Conservation (phyloP, 2,113 vertebrate species). For the Callocephalon fimbriatum region DNA sequence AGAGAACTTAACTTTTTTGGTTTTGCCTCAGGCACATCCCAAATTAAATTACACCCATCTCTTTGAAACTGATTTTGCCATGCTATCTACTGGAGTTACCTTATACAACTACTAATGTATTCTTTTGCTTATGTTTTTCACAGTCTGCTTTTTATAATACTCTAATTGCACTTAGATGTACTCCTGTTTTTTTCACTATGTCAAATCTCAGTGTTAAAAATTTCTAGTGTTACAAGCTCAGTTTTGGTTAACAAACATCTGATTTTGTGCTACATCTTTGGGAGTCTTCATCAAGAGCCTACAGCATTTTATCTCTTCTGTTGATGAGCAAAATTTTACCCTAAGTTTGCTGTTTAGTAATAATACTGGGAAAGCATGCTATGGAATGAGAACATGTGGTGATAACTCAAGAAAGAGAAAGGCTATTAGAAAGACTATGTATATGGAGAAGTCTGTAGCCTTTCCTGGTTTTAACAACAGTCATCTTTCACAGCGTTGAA, state of each 20-base stretch:
- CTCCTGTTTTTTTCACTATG: not conserved
- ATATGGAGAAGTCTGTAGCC: not conserved
- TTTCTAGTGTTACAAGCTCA: rapidly evolving
- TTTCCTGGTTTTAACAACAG: not conserved
- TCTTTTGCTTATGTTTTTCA: not conserved
- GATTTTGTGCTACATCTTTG: not conserved
- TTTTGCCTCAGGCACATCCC: not conserved
- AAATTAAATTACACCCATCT: not conserved
- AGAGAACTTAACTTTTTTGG: not conserved
- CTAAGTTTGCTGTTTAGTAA: not conserved
- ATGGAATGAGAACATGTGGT: not conserved
- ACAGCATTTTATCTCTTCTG: not conserved
- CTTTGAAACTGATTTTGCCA: not conserved
- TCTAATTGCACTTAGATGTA: not conserved
- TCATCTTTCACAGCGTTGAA: not conserved
- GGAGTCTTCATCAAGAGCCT: not conserved
- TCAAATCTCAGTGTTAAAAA: not conserved
- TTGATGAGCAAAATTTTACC: not conserved
- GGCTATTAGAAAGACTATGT: rapidly evolving
- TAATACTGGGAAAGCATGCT: not conserved
- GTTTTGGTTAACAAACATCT: not conserved
- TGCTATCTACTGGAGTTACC: not conserved
- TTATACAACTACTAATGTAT: not conserved
- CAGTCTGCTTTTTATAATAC: not conserved
- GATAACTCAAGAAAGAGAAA: not conserved